phyloP scores from a whole-genome alignment of 2,113 vertebrate species.

The Gallinago undulata region DNA sequence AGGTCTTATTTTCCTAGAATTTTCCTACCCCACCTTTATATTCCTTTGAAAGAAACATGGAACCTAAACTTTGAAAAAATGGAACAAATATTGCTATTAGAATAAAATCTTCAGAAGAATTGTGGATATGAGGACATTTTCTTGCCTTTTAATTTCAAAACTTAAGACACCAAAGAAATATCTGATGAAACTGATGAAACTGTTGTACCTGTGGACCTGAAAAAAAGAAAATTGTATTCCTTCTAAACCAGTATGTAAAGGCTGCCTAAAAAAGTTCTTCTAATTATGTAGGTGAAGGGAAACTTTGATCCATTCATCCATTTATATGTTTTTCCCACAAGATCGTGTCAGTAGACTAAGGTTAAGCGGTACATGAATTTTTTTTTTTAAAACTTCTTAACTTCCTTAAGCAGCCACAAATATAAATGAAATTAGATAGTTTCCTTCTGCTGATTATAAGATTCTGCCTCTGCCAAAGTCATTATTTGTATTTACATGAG shows the following conservation, averaged over 20 bases:
- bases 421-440: neutral
- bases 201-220: neutral
- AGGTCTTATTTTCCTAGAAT: neutral
- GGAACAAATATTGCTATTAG: neutral
- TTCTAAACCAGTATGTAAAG: constrained; percentile 21
- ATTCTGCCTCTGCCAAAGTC: neutral
- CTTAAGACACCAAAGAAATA: neutral
- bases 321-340: neutral
- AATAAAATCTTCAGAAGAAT: neutral
- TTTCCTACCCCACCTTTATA: neutral
- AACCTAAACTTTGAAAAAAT: neutral
- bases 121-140: neutral
- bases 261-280: neutral
- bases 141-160: neutral
- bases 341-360: constrained; percentile 28
- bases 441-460: neutral
- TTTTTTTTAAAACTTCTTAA: neutral
- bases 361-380: neutral
- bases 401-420: neutral
- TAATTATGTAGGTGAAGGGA: constrained; percentile 20
- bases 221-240: neutral
- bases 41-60: neutral
- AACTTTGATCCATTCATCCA: constrained; percentile 1
- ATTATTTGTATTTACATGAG: neutral
- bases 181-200: neutral